Conservation (phyloP, 2,888 invertebrate species). For the Pseudococcus longispinus region DNA sequence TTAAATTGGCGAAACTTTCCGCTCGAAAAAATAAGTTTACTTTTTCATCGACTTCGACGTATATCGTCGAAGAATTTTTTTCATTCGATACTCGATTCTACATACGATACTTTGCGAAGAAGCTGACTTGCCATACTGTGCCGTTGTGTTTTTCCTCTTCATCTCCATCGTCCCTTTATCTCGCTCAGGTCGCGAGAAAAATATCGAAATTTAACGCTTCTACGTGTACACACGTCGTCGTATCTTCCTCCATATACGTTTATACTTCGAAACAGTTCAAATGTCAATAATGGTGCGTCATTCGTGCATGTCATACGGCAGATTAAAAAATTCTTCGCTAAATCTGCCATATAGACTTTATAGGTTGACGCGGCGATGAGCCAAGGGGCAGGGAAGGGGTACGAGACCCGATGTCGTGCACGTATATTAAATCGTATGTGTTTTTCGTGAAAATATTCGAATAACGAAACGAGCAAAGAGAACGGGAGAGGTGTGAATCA, state of each 20-base stretch:
- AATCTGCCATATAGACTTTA: neutral
- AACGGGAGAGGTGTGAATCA: neutral
- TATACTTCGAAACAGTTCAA: conserved; percentile 10
- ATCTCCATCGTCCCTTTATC: neutral
- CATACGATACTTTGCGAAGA: neutral
- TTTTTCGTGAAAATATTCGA: neutral
- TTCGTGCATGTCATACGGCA: conserved; percentile 1
- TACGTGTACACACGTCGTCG: conserved; percentile 12
- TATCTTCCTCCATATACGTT: neutral
- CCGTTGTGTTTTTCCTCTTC: neutral
- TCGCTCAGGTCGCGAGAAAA: neutral
- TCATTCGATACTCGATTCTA: neutral
- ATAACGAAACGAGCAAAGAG: neutral
- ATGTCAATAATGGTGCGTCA: conserved; percentile 32
- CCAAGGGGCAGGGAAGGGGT: neutral
- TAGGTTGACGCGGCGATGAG: neutral
- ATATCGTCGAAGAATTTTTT: neutral
- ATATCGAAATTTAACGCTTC: conserved; percentile 31
- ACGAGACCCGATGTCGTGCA: neutral
- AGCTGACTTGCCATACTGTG: neutral
- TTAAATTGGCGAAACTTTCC: neutral
- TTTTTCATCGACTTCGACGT: neutral
- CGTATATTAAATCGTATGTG: neutral
- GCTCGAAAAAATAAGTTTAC: neutral
- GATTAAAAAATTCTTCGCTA: conserved; percentile 30